Percentiles rank a stretch among this genome's conserved stretches.
These are phyloP conservation scores for Tridacna gigas DNA, from an alignment of 2,888 invertebrate genomes.

Conservation along the genomic window DNA sequence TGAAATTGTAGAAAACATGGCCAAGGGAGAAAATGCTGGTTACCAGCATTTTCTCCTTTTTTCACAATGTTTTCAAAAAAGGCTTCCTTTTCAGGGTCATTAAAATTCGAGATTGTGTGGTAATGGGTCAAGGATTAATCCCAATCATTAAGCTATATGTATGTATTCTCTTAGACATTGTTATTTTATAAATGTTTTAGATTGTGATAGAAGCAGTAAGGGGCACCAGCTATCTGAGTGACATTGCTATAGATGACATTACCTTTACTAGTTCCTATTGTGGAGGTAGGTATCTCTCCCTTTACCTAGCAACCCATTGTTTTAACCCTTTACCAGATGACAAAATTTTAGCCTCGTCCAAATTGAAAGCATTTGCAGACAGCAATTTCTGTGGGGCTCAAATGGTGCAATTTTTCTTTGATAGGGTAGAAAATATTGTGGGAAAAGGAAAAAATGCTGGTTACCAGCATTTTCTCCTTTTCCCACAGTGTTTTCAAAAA, in stretches of 20 bases:
- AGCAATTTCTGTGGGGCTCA: too few relatives aligned
- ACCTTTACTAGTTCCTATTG: constrained; percentile 70
- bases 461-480: background rate
- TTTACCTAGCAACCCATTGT: too few relatives aligned
- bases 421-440: background rate
- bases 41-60: too few relatives aligned
- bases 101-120: too few relatives aligned
- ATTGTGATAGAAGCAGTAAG: constrained; percentile 75
- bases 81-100: too few relatives aligned
- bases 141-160: background rate
- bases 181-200: constrained; percentile 42
- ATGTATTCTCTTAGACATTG: background rate
- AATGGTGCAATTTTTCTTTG: background rate
- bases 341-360: too few relatives aligned
- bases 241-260: constrained; percentile 78
- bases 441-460: background rate
- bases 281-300: constrained; percentile 60
- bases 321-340: too few relatives aligned
- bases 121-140: background rate
- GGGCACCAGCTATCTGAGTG: constrained; percentile 73
- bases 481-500: too few relatives aligned
- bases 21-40: too few relatives aligned
- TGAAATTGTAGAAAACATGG: too few relatives aligned
- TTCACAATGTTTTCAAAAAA: too few relatives aligned
- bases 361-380: too few relatives aligned